Evolutionary conservation across 2,797 vertebrate genomes (phyloP).

Genomic region (Rhyacichthys aspro): DNA sequence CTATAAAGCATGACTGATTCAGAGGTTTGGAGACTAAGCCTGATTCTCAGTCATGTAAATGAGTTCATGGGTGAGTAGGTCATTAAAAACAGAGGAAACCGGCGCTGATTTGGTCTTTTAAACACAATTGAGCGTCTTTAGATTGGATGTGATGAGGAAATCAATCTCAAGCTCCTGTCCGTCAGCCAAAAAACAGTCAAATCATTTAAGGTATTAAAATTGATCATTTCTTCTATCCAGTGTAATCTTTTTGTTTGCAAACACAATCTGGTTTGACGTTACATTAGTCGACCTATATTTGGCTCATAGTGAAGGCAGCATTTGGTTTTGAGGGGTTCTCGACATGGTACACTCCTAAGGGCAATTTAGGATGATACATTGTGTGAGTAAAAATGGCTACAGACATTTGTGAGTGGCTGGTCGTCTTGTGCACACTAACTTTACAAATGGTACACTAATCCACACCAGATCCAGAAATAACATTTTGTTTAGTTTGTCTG

Average conservation of each 20-base stretch:
- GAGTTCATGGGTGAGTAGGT: constrained; percentile 55
- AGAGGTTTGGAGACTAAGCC: constrained; percentile 26
- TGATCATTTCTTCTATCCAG: neutral
- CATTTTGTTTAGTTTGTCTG: too few species aligned
- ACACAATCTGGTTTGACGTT: neutral
- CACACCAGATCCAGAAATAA: neutral
- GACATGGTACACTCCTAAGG: neutral
- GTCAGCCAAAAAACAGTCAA: neutral
- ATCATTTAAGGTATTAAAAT: too few species aligned
- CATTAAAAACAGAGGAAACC: constrained; percentile 45
- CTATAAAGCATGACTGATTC: constrained; percentile 52
- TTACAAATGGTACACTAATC: neutral
- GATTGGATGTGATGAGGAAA: constrained; percentile 23
- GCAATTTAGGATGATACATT: neutral
- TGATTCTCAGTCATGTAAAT: constrained; percentile 64
- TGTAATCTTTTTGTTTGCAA: neutral
- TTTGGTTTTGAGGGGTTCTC: constrained; percentile 1
- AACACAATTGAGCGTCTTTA: constrained; percentile 15
- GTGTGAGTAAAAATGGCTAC: neutral
- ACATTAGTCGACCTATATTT: neutral
- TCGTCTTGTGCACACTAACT: neutral
- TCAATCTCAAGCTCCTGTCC: constrained; percentile 1
- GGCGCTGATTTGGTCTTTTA: constrained; percentile 47
- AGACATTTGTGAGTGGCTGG: neutral
- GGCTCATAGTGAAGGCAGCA: neutral